Percentiles rank a stretch among this genome's conserved stretches.
phyloP scores from a whole-genome alignment of 2,113 vertebrate genomes.

The Vicugna pacos region DNA sequence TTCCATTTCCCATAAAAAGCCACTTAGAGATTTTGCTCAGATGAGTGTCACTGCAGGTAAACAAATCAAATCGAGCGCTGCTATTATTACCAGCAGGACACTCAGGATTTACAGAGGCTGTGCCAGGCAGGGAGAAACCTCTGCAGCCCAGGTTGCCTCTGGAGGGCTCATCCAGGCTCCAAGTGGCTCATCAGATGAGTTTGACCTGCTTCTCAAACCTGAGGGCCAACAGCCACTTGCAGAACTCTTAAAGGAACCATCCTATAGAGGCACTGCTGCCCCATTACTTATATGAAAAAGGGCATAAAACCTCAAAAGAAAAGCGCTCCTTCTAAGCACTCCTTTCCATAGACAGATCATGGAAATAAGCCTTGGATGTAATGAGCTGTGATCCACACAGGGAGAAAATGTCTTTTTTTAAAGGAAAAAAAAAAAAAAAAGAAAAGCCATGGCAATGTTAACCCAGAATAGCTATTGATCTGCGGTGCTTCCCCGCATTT shows the following conservation, averaged over 20 bases:
- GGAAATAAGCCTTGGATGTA: slow-evolving; percentile 1
- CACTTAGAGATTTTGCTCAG: neutral
- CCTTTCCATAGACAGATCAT: slow-evolving; percentile 42
- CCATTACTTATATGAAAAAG: neutral
- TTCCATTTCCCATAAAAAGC: slow-evolving; percentile 54
- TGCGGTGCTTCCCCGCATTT: neutral
- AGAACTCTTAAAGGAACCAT: neutral
- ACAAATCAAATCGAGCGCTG: neutral
- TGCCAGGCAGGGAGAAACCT: neutral
- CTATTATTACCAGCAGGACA: neutral
- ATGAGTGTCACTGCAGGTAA: neutral
- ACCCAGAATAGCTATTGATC: slow-evolving; percentile 75
- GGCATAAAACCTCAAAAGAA: neutral
- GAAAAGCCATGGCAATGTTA: neutral
- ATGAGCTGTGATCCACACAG: slow-evolving; percentile 18
- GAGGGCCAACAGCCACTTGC: neutral
- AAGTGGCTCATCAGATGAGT: neutral
- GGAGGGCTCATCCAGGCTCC: neutral
- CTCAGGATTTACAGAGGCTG: neutral
- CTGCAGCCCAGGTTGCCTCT: neutral
- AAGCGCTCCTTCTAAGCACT: neutral
- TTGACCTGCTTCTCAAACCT: neutral
- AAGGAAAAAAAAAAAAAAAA: neutral
- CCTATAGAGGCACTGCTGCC: neutral
- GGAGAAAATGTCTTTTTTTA: neutral